These are phyloP conservation scores for Pararge aegeria DNA, from an alignment of 1,140 invertebrate species.

Conservation along the genomic window DNA sequence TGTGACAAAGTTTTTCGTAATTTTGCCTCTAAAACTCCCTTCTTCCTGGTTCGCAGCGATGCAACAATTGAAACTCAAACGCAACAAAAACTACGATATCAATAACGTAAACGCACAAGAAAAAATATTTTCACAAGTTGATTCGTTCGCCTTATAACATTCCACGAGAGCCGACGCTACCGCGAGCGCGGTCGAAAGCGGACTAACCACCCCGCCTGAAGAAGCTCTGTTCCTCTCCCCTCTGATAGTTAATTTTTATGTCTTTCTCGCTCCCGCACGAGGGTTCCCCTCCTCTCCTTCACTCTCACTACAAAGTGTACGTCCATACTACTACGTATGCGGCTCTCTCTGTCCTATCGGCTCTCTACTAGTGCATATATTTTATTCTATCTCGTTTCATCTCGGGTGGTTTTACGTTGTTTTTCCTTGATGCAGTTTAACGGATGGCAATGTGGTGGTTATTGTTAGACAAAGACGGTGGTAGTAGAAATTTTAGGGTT, in stretches of 20 bases:
- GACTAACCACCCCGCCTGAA: slow-evolving; percentile 77
- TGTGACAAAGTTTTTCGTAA: slow-evolving; percentile 19
- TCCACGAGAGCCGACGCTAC: slow-evolving; percentile 48
- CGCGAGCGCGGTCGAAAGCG: slow-evolving; percentile 68
- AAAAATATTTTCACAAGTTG: slow-evolving; percentile 69
- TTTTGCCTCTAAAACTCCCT: not conserved
- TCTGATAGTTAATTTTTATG: slow-evolving; percentile 74
- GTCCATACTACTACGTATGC: slow-evolving; percentile 68
- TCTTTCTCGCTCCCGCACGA: slow-evolving; percentile 57
- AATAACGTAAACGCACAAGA: slow-evolving; percentile 50
- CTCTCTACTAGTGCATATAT: slow-evolving; percentile 78
- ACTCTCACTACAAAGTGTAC: slow-evolving; percentile 53
- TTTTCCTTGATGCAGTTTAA: slow-evolving; percentile 79
- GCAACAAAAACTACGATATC: slow-evolving; percentile 16
- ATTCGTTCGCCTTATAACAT: slow-evolving; percentile 48
- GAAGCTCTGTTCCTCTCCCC: slow-evolving; percentile 75
- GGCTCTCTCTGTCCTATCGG: slow-evolving; percentile 72
- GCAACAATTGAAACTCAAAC: slow-evolving; percentile 12
- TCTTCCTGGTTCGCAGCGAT: not conserved
- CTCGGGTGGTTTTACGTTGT: slow-evolving; percentile 74
- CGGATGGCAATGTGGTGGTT: slow-evolving; percentile 76
- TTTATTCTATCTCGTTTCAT: slow-evolving; percentile 79
- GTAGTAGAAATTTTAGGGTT: slow-evolving; percentile 78
- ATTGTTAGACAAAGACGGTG: slow-evolving; percentile 79
- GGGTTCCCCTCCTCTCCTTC: slow-evolving; percentile 62